Evolutionary conservation across 2,113 vertebrate genomes (phyloP).

Genomic region (Scortum barcoo): DNA sequence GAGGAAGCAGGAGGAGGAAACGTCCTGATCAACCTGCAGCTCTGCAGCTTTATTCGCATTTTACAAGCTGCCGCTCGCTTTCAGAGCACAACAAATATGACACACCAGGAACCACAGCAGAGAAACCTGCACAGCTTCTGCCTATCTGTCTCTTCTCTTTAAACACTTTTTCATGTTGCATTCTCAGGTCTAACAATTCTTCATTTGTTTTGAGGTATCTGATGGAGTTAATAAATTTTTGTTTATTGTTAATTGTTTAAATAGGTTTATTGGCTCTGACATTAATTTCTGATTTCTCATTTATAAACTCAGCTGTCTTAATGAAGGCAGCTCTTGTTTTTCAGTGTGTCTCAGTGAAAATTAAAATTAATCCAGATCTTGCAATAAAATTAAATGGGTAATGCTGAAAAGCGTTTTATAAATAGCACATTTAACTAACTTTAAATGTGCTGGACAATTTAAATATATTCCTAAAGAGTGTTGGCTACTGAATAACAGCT

Average conservation of each 20-base stretch:
- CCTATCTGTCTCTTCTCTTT: neutral
- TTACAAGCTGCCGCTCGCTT: neutral
- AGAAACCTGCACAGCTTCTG: neutral
- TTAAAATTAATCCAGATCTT: neutral
- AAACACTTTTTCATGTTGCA: neutral
- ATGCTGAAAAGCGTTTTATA: neutral
- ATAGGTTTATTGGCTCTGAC: neutral
- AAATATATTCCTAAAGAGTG: neutral
- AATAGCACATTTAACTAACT: too few relatives aligned
- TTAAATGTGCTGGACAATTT: too few relatives aligned
- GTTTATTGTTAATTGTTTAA: neutral
- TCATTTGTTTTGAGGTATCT: neutral
- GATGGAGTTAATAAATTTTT: too few relatives aligned
- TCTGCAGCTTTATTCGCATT: slow-evolving; percentile 47
- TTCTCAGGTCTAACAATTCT: neutral
- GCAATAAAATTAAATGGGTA: neutral
- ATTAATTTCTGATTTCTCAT: neutral
- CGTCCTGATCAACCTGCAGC: slow-evolving; percentile 36
- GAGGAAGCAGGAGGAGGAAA: slow-evolving; percentile 34
- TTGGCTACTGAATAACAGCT: neutral
- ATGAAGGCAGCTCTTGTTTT: neutral
- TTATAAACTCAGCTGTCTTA: neutral
- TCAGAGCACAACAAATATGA: neutral
- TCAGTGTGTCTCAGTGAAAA: neutral
- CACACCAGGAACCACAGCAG: slow-evolving; percentile 5